Evolutionary conservation across 2,113 vertebrate species (phyloP), one percentile per base, ranked within the genome.

Genomic region (Zosterops borbonicus): DNA sequence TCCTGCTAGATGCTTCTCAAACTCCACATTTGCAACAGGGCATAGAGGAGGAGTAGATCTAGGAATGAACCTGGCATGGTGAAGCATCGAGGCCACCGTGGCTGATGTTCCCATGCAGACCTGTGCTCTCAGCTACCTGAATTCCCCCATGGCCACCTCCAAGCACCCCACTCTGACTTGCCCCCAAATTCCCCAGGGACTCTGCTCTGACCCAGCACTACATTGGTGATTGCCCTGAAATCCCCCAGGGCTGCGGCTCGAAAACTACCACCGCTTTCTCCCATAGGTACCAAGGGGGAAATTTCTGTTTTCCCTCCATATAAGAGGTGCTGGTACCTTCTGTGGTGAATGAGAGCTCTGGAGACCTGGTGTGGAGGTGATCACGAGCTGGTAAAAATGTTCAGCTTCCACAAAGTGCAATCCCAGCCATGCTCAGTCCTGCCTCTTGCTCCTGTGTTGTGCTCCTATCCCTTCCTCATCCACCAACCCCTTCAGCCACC

Each of bases 171-270:
- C 41, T 69, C 60, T 80, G 67, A 33, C 60, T 94, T 93, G 85
- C 75, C 92, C 95, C 93, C 68, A 95, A 89, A 96, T 93, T 96
- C 73, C 96, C 95, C 94, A 89, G 88, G 92, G 88, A 95, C 95
- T 96, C 93, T 53, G 93, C 71, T 95, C 71, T 77, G 31, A 64
- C 62, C 87, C 91, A 69, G 53, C 0, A 0, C 50, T 44, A 82
- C 55, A 75, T 83, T 92, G 8, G 15, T 55, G 64, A 90, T 86
- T 90, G 90, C 87, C 79, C 82, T 94, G 93, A 96, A 97, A 96
- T 94, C 44, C 92, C 96, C 90, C 92, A 67, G 64, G 82, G 12
- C 50, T 83, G 75, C 55, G 80, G 63, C 82, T 85, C 75, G 83
- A 91, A 94, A 95, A 87, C 85, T 87, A 91, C 94, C 78, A 79